Base-by-base conservation (phyloP, 1,140 invertebrate genomes). In the Plectrocnemia conspersa region DNA sequence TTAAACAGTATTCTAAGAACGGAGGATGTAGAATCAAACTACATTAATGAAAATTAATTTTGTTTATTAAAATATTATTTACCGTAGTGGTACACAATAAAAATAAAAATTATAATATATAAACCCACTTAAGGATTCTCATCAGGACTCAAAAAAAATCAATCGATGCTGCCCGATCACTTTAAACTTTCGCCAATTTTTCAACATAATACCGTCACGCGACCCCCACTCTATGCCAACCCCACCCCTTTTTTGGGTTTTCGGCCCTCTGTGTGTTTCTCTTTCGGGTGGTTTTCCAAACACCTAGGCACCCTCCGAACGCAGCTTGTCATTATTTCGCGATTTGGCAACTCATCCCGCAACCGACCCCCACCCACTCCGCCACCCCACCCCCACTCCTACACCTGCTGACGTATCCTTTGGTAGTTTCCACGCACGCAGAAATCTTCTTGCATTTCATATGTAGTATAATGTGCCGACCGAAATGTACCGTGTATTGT, bases 261-360 rank as follows among this genome's bases (percentile, higher is more conserved):
- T 35, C 25, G 36, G 32, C 29, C 19, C 40, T 54, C 52, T 11
- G 13, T 1, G 9, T 1, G 29, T 22, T 11, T 36, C 33, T n/a
- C 6, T 21, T 32, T 32, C 29, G 25, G 32, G 10, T 10, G 11
- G 24, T 9, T 27, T 22, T 16, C 33, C 10, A 24, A 3, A 29
- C 41, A 19, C 35, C 29, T 4, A 2, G 21, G 2, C 32, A 15
- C 13, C 16, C 33, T 19, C 11, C 29, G 3, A 36, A 22, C 49
- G 18, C 50, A 41, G 49, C 56, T 42, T 58, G 56, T 58, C 56
- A 58, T 58, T 58, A 58, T 58, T 58, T 58, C 56, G 56, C 53
- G 59, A 61, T 61, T 57, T 61, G 59, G 59, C 59, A 61, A 61
- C 59, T 61, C 59, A 61, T 61, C 59, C 59, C 50, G 19, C 32